Percentiles rank a stretch among this genome's conserved stretches.
Conservation (phyloP, 53 echinoderm and acorn worm genomes). For the Mesocentrotus franciscanus region DNA sequence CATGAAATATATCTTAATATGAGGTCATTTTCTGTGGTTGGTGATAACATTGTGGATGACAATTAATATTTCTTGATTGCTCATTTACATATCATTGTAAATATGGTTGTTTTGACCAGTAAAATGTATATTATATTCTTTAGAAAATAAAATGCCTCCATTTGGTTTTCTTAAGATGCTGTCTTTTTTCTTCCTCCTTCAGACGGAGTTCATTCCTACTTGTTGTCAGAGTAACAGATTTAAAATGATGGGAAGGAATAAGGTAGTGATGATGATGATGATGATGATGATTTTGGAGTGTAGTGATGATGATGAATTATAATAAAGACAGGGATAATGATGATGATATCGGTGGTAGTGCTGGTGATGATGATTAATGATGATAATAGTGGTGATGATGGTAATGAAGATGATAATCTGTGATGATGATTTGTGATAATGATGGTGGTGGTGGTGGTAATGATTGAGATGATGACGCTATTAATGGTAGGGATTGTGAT, state of each 20-base stretch:
- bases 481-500: not conserved
- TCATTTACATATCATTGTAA: conserved; percentile 32
- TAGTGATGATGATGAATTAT: no score
- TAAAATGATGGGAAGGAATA: not conserved
- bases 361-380: not conserved
- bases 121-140: conserved; percentile 61
- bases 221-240: not conserved
- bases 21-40: not conserved
- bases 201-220: not conserved
- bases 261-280: not conserved
- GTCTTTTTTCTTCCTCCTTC: not conserved
- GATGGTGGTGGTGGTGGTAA: not conserved
- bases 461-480: not conserved
- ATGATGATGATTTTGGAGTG: not conserved
- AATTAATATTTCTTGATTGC: conserved; percentile 5
- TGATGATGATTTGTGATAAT: not conserved
- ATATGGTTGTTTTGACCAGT: conserved; percentile 49
- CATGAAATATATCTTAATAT: not conserved
- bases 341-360: not conserved
- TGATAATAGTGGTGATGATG: not conserved
- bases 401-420: not conserved
- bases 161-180: conserved; percentile 11
- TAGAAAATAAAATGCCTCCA: conserved; percentile 12
- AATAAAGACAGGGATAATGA: not conserved
- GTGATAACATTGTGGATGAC: not conserved